Conservation (phyloP, 2,113 vertebrate genomes). For the Siphamia tubifer region DNA sequence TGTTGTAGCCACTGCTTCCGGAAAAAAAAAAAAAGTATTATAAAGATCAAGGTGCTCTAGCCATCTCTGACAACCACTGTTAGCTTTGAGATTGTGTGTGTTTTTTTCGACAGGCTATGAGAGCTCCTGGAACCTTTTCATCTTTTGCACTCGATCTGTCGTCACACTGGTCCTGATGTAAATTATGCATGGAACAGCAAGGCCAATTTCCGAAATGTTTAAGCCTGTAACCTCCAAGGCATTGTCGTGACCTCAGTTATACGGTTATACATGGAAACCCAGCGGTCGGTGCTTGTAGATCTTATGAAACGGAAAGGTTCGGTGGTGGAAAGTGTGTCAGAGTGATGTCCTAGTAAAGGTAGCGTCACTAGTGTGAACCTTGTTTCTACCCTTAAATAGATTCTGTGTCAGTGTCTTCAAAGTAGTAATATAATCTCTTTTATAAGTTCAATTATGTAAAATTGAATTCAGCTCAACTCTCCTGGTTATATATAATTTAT, state of each 20-base stretch:
- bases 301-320: not conserved
- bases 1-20: conserved; percentile 31
- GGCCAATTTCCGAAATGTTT: conserved; percentile 62
- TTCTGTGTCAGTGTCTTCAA: not conserved
- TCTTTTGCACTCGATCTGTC: conserved; percentile 43
- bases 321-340: not conserved
- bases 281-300: conserved; percentile 7
- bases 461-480: not conserved
- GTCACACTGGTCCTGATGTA: conserved; percentile 19
- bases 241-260: conserved; percentile 20
- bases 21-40: conserved; percentile 40
- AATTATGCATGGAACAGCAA: conserved; percentile 58
- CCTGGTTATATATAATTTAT: conserved; percentile 7
- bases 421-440: no score
- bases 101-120: conserved; percentile 1
- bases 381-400: not conserved
- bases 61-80: conserved; percentile 53
- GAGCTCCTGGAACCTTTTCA: conserved; percentile 44
- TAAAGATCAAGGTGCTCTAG: conserved; percentile 67
- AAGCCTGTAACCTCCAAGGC: conserved; percentile 48
- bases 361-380: not conserved
- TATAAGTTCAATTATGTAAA: not conserved
- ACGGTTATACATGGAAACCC: conserved; percentile 10
- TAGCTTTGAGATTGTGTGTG: conserved; percentile 48
- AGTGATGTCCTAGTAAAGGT: not conserved